These are phyloP conservation scores for Belonocnema kinseyi DNA, from an alignment of 1,140 invertebrate species.

Conservation along the genomic window DNA sequence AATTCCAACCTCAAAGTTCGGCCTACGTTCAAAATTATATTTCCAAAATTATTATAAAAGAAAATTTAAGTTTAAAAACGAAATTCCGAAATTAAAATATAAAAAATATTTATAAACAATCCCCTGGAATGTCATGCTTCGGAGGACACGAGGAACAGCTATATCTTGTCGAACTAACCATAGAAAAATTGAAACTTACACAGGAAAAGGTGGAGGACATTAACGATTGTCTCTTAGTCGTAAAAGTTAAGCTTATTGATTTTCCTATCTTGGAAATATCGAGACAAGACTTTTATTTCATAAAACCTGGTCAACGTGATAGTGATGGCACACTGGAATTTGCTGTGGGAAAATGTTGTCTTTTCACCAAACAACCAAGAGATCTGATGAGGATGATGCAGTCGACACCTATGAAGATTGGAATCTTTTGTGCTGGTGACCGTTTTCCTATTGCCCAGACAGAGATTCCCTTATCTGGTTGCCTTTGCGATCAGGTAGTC, in stretches of 20 bases:
- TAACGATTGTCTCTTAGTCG: conserved; percentile 52
- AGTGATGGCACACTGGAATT: conserved; percentile 56
- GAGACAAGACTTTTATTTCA: conserved; percentile 60
- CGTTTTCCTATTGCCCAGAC: conserved; percentile 69
- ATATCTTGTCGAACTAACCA: conserved; percentile 64
- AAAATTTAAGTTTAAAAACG: not conserved
- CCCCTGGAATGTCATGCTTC: conserved; percentile 65
- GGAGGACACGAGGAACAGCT: conserved; percentile 62
- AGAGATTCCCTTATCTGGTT: conserved; percentile 62
- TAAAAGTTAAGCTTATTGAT: conserved; percentile 69
- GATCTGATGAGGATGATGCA: conserved; percentile 62
- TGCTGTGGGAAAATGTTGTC: conserved; percentile 61
- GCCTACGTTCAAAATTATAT: not conserved
- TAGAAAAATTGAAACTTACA: conserved; percentile 64
- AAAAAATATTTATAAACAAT: not conserved
- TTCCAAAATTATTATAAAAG: not conserved
- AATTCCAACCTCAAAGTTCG: conserved; percentile 10
- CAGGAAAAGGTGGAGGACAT: conserved; percentile 62
- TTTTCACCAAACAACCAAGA: conserved; percentile 64
- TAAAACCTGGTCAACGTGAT: conserved; percentile 36
- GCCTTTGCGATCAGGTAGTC: conserved; percentile 65
- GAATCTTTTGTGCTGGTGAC: conserved; percentile 66
- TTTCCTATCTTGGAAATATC: conserved; percentile 68
- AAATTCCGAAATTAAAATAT: not conserved
- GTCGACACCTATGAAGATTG: conserved; percentile 56